Conservation (phyloP, 2,113 vertebrate genomes). For the Heterotilapia buettikoferi region DNA sequence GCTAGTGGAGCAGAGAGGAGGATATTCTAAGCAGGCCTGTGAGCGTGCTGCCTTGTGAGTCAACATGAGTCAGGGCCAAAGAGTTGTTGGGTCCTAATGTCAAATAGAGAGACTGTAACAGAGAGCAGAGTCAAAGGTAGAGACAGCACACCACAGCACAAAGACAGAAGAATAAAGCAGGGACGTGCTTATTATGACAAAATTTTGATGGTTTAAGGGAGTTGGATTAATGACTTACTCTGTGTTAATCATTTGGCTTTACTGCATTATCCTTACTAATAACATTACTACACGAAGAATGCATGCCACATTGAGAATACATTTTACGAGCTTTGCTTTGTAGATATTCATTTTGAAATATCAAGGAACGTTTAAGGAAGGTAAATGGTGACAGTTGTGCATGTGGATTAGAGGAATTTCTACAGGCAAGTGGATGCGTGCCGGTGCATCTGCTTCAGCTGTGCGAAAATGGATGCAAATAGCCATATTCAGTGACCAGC, state of each 20-base stretch:
- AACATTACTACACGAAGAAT: not conserved
- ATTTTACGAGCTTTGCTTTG: not conserved
- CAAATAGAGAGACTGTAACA: not conserved
- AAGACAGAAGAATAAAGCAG: not conserved
- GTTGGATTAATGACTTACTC: not conserved
- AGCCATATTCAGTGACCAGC: constrained; percentile 20
- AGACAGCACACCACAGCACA: not conserved
- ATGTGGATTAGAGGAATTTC: not conserved
- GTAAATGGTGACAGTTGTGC: not conserved
- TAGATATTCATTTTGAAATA: not conserved
- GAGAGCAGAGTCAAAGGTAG: not conserved
- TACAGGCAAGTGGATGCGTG: not conserved
- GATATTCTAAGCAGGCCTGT: constrained; percentile 61
- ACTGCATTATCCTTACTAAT: not conserved
- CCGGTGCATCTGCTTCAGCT: not conserved
- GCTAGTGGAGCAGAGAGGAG: constrained; percentile 50
- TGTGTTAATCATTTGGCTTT: not conserved
- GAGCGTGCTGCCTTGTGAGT: constrained; percentile 45
- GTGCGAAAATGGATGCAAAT: constrained; percentile 5
- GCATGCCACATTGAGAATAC: not conserved
- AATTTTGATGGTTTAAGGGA: not conserved
- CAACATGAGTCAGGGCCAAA: constrained; percentile 53
- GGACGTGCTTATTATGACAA: not conserved
- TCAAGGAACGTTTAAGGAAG: not conserved
- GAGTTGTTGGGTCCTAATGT: constrained; percentile 35